Base-by-base conservation (phyloP, 2,797 vertebrate genomes). In the Lacerta viridis region DNA sequence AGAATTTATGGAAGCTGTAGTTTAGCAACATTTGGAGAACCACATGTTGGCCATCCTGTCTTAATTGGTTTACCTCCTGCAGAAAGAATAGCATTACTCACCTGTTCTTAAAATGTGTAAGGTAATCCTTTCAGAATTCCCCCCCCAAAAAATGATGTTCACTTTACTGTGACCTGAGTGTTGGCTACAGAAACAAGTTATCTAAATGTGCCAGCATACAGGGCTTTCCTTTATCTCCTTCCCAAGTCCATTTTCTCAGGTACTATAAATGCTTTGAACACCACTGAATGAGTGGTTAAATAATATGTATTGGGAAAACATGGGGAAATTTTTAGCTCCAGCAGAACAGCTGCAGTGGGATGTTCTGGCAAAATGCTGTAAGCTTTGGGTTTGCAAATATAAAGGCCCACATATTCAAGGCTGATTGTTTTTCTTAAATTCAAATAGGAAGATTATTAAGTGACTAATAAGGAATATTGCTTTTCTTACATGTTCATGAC, bases 341-440 rank as follows among this genome's bases (percentile, higher is more conserved):
- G 50, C 20, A 50, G 71, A 87, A 76, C 3, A 61, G 25, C 36
- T 76, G 43, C 27, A 27, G n/a, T 55, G 69, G 20, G 13, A 83
- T 33, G 50, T 82, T 59, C 18, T 66, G 20, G 41, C 66, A 43
- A 76, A 89, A 82, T 1, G 25, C 33, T 43, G 5, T 64, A 33
- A 4, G 18, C 29, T 89, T 74, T 61, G 33, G 39, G 27, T 61
- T 79, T 5, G 66, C 76, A 88, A 84, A 41, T 84, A 46, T 13
- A n/a, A n/a, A 41, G 41, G 10, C 36, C 10, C 43, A 81, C 36
- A 46, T 68, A 27, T 81, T 50, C 33, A 82, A 43, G 27, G 3
- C 39, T 68, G 36, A 69, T 41, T 85, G 33, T 82, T 89, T 88
- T 87, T 8, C n/a, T 68, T 87, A 50, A 85, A 93, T 88, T 33